Conservation (phyloP, 35 echinoderm and acorn worm genomes). For the Ophiothrix spiculata region DNA sequence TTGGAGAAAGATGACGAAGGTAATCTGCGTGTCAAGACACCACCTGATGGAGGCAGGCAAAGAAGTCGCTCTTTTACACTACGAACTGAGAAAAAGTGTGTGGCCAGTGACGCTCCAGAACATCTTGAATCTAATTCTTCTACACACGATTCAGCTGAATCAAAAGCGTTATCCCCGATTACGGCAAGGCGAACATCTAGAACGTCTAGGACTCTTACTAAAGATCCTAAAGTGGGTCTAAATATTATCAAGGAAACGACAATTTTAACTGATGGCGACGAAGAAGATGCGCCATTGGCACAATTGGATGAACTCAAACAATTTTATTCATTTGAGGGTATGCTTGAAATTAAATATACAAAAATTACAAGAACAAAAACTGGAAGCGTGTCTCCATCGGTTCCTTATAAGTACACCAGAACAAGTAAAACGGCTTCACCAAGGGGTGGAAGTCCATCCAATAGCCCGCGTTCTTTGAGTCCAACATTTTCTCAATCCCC, state of each 20-base stretch:
- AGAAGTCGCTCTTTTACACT: background rate
- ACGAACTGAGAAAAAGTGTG: background rate
- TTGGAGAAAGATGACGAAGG: constrained; percentile 1
- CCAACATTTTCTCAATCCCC: background rate
- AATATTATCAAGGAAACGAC: background rate
- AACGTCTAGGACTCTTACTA: background rate
- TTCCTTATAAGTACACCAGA: background rate
- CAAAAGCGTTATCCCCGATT: background rate
- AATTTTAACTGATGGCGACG: background rate
- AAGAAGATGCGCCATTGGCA: background rate
- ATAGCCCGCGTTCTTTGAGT: background rate
- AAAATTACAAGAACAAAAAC: background rate
- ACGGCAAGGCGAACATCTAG: background rate
- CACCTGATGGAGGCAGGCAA: background rate
- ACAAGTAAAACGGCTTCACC: background rate
- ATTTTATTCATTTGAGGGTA: constrained; percentile 7
- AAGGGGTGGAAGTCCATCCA: background rate
- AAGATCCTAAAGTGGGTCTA: background rate
- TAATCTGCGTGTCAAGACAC: too few relatives aligned
- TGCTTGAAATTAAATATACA: background rate
- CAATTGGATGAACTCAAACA: background rate
- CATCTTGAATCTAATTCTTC: background rate
- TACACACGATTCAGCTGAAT: background rate
- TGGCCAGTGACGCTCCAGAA: background rate
- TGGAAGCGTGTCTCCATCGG: background rate